Conservation (phyloP, 2,113 vertebrate species). For the Struthio camelus region DNA sequence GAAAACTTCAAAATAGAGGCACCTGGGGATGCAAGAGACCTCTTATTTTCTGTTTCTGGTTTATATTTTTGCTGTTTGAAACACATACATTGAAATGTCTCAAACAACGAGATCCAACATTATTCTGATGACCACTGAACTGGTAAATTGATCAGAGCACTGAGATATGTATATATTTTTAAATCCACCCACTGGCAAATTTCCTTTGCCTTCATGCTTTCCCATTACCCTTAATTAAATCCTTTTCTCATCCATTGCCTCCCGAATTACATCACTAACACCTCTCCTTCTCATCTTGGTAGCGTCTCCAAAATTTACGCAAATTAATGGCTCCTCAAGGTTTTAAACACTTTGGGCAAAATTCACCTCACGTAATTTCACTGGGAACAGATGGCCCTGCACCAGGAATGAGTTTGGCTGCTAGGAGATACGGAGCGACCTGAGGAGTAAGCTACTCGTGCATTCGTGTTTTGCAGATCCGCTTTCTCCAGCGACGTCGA, state of each 20-base stretch:
- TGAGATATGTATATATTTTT: constrained; percentile 55
- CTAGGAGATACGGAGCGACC: neutral
- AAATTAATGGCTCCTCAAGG: neutral
- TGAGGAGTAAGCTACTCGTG: neutral
- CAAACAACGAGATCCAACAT: neutral
- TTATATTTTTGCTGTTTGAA: neutral
- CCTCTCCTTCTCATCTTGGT: neutral
- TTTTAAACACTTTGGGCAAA: constrained; percentile 51
- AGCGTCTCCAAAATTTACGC: neutral
- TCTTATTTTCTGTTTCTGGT: neutral
- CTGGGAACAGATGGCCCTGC: constrained; percentile 9
- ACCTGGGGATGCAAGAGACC: neutral
- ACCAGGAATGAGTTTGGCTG: neutral
- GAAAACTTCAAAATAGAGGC: neutral
- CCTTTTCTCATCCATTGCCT: constrained; percentile 45
- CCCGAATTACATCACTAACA: neutral
- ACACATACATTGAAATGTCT: constrained; percentile 15
- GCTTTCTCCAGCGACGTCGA: neutral
- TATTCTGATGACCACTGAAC: constrained; percentile 47
- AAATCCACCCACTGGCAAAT: constrained; percentile 47
- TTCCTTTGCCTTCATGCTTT: constrained; percentile 30
- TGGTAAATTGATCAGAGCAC: constrained; percentile 47
- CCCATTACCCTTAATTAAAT: constrained; percentile 61
- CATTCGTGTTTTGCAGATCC: neutral
- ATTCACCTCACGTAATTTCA: neutral